Evolutionary conservation across 2,797 vertebrate genomes (phyloP), one percentile per base, ranked within the genome.

Genomic region (Anguilla obscura): DNA sequence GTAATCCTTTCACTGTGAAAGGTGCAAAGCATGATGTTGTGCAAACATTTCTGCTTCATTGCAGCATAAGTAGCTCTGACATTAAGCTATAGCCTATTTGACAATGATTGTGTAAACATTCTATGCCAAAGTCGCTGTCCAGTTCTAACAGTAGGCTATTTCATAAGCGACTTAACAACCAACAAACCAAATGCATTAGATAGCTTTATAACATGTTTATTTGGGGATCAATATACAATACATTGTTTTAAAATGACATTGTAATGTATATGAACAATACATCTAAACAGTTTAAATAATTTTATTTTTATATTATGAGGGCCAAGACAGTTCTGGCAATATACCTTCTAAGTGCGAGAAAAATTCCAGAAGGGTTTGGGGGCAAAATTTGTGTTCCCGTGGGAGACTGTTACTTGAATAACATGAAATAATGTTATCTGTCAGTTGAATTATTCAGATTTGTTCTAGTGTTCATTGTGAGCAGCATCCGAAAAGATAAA

Each of bases 171-270:
- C 69, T 74, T 74, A 33, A 74, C 30, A 74, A 79, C 74, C 3
- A 79, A 9, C 74, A 79, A 79, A 16, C 36, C 24, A n/a, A 33
- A 76, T 12, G 50, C 6, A 50, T 18, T 10, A 33, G 52, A 58
- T 56, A 2, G 27, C 52, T 52, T 50, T 6, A 33, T 56, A 54
- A 52, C 45, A 33, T 54, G 8, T 52, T 84, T 84, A 18, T 50
- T 82, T 83, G 16, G 18, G 12, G 83, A 84, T 84, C 52, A 58
- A 84, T 30, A 84, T 54, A 48, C 36, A 45, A 48, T 82, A 48
- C 21, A 82, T 79, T 50, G 45, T 50, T 40, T 40, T 79, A 45
- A 16, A 45, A 50, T 9, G 50, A 50, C 45, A 50, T 50, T 82
- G 18, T 82, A 82, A n/a, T 7, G 79, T 50, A 48, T 82, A 76